Evolutionary conservation across 2,797 vertebrate genomes (phyloP), one percentile per base, ranked within the genome.

Genomic region (Cyprinodon diabolis): DNA sequence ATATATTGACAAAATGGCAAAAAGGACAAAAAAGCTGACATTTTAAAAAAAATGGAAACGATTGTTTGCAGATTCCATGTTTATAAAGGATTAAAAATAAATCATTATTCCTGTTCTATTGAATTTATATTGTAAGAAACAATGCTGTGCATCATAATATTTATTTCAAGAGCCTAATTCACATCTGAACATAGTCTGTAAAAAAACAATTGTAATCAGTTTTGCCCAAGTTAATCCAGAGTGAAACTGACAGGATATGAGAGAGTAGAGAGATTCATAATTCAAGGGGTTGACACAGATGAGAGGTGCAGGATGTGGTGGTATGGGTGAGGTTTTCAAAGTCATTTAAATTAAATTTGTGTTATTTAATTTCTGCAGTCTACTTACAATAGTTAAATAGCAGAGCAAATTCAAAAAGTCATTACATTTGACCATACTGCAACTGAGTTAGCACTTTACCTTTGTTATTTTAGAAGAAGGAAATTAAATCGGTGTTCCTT

Each of bases 261-360:
- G 37, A 65, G 49, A 6, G 10, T 49, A 2, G 9, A 12, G 60
- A 4, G 21, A 63, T 37, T 30, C 51, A 63, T 52, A 60, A 80
- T 37, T 72, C 69, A 55, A 21, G 66, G 78, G 88, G 76, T 80
- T 45, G n/a, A 52, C 6, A 9, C 56, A 83, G 80, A 82, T 87
- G 72, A 85, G 80, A 81, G 82, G 72, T 79, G 67, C 67, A 66
- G 69, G 71, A 79, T 80, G 69, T 30, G 51, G 83, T 82, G 72
- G 77, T 11, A 65, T 45, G 62, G 68, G 76, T 80, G 54, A 70
- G 35, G 8, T 75, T 89, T 90, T 84, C 69, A 86, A 85, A 90
- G 89, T 92, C 90, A 74, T 88, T 91, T 86, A 78, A 86, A 86
- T 93, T 75, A 89, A 89, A 83, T 84, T 80, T 69, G 78, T 86